Evolutionary conservation across 1,140 invertebrate genomes (phyloP).

Genomic region (Onthophagus taurus): DNA sequence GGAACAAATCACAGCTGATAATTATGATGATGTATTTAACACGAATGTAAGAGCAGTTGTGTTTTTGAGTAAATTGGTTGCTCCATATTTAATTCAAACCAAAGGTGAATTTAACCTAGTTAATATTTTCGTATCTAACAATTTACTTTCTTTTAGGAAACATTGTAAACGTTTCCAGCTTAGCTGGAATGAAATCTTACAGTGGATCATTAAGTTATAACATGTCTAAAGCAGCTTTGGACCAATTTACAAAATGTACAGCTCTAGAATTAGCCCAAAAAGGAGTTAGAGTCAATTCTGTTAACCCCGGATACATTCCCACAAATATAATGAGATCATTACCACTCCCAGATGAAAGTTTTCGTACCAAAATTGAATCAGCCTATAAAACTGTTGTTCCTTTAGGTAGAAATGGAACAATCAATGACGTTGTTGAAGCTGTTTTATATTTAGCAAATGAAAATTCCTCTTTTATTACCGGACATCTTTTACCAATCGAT

Average conservation of each 20-base stretch:
- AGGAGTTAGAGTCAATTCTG: conserved; percentile 62
- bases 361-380: conserved; percentile 62
- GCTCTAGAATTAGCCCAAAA: conserved; percentile 54
- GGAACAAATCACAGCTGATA: conserved; percentile 61
- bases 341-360: conserved; percentile 60
- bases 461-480: conserved; percentile 71
- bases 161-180: conserved; percentile 73
- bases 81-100: conserved; percentile 59
- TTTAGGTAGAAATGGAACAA: conserved; percentile 63
- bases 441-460: conserved; percentile 82
- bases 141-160: conserved; percentile 40
- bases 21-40: conserved; percentile 63
- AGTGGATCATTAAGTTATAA: conserved; percentile 58
- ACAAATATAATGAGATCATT: conserved; percentile 70
- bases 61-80: conserved; percentile 63
- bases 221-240: conserved; percentile 73
- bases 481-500: conserved; percentile 69
- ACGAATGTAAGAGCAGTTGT: conserved; percentile 67
- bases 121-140: not conserved
- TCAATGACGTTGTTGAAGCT: conserved; percentile 66
- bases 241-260: conserved; percentile 68
- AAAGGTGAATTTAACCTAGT: conserved; percentile 47
- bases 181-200: conserved; percentile 58
- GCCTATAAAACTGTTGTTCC: conserved; percentile 66
- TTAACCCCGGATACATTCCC: conserved; percentile 65